Percentiles rank a stretch among this genome's conserved stretches.
These are phyloP conservation scores for Steatocranus sp. DNA, from an alignment of 2,797 vertebrate genomes.

Conservation along the genomic window DNA sequence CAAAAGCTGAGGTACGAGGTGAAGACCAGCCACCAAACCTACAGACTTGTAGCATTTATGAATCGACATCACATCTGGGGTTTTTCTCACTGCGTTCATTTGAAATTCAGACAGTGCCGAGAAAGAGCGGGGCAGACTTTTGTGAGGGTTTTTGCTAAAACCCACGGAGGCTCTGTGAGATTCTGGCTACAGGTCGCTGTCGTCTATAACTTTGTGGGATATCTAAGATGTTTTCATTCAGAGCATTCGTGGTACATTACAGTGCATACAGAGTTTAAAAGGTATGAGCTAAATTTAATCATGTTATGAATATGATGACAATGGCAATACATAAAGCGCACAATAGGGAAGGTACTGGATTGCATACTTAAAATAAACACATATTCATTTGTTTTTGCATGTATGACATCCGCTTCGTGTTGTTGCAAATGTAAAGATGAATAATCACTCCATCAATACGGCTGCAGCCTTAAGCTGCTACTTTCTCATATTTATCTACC, in stretches of 20 bases:
- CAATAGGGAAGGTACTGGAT: conserved; percentile 56
- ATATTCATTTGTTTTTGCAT: conserved; percentile 22
- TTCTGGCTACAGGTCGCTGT: conserved; percentile 46
- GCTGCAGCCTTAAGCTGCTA: conserved; percentile 14
- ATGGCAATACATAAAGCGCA: conserved; percentile 35
- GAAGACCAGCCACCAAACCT: conserved; percentile 50
- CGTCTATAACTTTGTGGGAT: conserved; percentile 4
- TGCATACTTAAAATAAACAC: conserved; percentile 40
- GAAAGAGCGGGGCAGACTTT: conserved; percentile 35
- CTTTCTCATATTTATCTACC: conserved; percentile 58
- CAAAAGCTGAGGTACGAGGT: conserved; percentile 41
- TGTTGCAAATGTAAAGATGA: conserved; percentile 31
- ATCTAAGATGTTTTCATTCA: conserved; percentile 30
- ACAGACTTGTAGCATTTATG: conserved; percentile 22
- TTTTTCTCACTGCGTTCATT: conserved; percentile 10
- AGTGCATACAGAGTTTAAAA: conserved; percentile 42
- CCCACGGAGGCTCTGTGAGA: background rate
- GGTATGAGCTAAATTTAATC: conserved; percentile 36
- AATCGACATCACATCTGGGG: background rate
- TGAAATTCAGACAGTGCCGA: conserved; percentile 28
- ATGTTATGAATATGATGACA: conserved; percentile 20
- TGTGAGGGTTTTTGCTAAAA: background rate
- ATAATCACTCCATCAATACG: conserved; percentile 1
- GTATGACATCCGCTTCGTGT: conserved; percentile 26
- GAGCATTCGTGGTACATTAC: conserved; percentile 48